Evolutionary conservation across 2,113 vertebrate species (phyloP).

Genomic region (Aleadryas rufinucha): DNA sequence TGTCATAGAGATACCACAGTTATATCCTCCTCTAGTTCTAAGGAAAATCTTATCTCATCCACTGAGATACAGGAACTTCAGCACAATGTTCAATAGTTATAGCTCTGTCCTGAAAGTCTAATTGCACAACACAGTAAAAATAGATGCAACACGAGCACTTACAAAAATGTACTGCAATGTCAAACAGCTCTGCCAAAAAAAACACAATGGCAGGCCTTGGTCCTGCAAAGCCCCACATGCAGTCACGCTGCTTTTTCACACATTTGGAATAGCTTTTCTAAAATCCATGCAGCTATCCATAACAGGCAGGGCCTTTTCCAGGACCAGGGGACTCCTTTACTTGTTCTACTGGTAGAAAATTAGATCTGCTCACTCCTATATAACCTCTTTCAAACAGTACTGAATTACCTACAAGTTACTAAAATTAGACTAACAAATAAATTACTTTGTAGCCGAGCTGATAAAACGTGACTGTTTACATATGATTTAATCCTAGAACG

Average conservation of each 20-base stretch:
- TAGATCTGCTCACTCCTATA: not conserved
- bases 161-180: not conserved
- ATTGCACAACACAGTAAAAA: conserved; percentile 39
- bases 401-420: conserved; percentile 12
- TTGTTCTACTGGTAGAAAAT: not conserved
- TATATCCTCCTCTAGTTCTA: not conserved
- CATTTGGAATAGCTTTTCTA: conserved; percentile 4
- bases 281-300: not conserved
- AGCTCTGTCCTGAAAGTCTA: conserved; percentile 11
- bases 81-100: not conserved
- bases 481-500: conserved; percentile 35
- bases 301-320: not conserved
- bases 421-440: conserved; percentile 62
- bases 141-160: not conserved
- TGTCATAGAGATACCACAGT: not conserved
- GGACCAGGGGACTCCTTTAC: not conserved
- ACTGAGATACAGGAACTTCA: not conserved
- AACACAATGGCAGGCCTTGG: conserved; percentile 9
- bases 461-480: conserved; percentile 61
- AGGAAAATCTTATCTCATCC: not conserved
- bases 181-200: not conserved
- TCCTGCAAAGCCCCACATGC: not conserved
- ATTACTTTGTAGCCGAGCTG: conserved; percentile 15
- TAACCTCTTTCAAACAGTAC: not conserved
- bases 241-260: not conserved